A percentile compares a stretch with the other conserved stretches of the same genome.
Conservation (phyloP, 2,888 invertebrate species). For the Patella pellucida region DNA sequence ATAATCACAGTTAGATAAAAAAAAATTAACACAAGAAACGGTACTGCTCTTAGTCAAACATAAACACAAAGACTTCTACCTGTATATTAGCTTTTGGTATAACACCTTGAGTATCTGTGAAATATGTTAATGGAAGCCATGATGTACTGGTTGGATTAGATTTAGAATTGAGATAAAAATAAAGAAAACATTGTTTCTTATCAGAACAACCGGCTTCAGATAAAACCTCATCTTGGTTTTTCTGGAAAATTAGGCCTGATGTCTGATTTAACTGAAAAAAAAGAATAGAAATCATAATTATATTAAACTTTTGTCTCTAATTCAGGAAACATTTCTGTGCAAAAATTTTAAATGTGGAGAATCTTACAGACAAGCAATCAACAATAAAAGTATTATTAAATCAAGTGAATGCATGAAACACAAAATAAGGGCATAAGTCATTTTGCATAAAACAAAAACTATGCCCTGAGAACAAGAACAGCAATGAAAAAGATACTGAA, state of each 20-base stretch:
- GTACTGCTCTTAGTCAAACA: neutral
- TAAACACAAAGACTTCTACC: conserved; percentile 40
- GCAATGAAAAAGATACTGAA: no score
- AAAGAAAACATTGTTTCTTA: conserved; percentile 52
- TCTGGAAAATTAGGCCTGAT: conserved; percentile 48
- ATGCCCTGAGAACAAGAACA: no score
- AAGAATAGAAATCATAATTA: neutral
- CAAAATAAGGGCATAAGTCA: no score
- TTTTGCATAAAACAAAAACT: no score
- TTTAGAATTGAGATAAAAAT: conserved; percentile 43
- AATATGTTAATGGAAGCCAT: conserved; percentile 54
- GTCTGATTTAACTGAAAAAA: conserved; percentile 50
- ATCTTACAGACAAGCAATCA: no score
- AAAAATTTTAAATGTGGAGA: no score
- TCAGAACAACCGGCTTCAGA: conserved; percentile 44
- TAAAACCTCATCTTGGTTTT: conserved; percentile 39
- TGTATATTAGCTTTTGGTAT: conserved; percentile 52
- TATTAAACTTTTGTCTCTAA: no score
- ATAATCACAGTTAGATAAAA: neutral
- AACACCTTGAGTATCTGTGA: conserved; percentile 48
- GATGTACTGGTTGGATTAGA: conserved; percentile 40
- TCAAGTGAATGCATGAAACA: no score
- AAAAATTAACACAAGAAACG: neutral
- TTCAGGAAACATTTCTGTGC: no score
- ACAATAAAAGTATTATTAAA: no score